Evolutionary conservation across 64 coral and sea anemone genomes (phyloP).

Genomic region (Catalaphyllia jardinei): DNA sequence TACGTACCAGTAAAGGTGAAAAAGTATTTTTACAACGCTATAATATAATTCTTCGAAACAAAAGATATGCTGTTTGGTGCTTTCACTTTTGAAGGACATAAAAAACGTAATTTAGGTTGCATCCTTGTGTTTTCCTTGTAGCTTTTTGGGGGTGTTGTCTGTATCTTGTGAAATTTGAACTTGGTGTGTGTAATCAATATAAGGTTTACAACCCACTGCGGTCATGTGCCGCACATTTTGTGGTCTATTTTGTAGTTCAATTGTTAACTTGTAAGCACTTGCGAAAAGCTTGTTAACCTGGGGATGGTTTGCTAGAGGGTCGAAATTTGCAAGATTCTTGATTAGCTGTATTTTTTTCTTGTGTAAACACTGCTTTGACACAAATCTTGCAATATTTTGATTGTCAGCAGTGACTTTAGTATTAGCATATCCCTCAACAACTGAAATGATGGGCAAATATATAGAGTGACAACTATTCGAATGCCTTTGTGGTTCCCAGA

Average conservation of each 20-base stretch:
- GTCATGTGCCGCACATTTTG: background rate
- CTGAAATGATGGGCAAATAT: conserved; percentile 16
- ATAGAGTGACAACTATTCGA: no score
- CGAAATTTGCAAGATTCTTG: background rate
- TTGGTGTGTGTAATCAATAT: conserved; percentile 24
- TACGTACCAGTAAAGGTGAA: background rate
- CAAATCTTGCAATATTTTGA: conserved; percentile 25
- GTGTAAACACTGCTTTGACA: background rate
- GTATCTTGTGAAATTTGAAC: conserved; percentile 46
- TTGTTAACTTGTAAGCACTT: no score
- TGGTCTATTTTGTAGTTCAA: background rate
- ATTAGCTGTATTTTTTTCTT: background rate
- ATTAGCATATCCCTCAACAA: background rate
- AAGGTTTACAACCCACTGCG: background rate
- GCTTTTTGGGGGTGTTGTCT: conserved; percentile 25
- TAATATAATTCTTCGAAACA: background rate
- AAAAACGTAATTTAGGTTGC: background rate
- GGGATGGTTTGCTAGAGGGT: background rate
- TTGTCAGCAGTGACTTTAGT: background rate
- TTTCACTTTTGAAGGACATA: background rate
- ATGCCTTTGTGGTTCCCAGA: background rate
- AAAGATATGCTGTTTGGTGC: background rate
- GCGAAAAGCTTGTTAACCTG: background rate
- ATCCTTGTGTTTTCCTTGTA: background rate
- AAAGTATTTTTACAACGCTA: background rate